A percentile compares a stretch with the other conserved stretches of the same genome.
Conservation (phyloP, 2,797 vertebrate species). For the Esox masquinongy region DNA sequence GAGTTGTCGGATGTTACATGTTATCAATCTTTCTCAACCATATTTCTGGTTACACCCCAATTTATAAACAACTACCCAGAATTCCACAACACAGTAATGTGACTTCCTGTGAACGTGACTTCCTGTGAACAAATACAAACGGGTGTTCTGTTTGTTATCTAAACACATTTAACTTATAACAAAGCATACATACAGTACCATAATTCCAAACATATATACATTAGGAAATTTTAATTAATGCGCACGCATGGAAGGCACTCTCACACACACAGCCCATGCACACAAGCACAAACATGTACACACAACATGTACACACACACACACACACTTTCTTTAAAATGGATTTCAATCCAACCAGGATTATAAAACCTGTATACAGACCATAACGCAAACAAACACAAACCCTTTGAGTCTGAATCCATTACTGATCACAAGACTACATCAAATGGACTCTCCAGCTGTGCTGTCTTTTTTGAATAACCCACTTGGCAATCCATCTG, state of each 20-base stretch:
- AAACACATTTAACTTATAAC: no score
- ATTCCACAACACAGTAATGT: no score
- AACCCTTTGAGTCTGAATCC: not conserved
- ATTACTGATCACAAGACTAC: not conserved
- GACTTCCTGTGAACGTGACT: no score
- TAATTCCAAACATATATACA: no score
- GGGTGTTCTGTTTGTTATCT: no score
- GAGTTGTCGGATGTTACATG: no score
- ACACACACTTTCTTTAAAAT: not conserved
- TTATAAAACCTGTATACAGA: not conserved
- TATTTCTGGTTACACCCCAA: no score
- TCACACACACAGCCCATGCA: not conserved
- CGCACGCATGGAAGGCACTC: no score
- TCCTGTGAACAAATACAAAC: no score
- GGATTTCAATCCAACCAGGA: not conserved
- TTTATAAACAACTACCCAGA: no score
- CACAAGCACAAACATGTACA: not conserved
- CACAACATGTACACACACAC: not conserved
- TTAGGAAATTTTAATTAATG: not conserved
- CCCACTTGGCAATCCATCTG: not conserved
- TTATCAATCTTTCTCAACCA: no score
- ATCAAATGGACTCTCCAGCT: not conserved
- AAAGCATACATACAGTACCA: no score
- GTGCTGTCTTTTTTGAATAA: slow-evolving; percentile 1
- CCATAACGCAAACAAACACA: not conserved